Conservation (phyloP, 2,797 vertebrate genomes). For the Pseudochirops cupreus region DNA sequence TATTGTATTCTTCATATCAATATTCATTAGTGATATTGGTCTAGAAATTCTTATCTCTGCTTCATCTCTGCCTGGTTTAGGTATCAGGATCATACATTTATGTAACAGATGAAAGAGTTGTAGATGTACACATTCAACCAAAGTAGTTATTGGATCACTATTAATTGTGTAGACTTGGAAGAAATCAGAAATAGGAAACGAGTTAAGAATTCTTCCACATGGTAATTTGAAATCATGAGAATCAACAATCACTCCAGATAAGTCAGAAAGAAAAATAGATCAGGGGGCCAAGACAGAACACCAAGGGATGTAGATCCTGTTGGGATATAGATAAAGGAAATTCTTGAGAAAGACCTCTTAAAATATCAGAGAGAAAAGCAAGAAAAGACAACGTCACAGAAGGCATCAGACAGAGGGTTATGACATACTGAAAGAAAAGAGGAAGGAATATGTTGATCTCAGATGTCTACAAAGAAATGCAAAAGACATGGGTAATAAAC, state of each 20-base stretch:
- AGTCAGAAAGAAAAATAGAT: background rate
- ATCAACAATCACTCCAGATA: background rate
- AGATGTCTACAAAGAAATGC: background rate
- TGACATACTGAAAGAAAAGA: background rate
- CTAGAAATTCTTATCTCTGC: background rate
- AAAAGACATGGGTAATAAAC: background rate
- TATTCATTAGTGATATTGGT: background rate
- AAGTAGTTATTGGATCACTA: background rate
- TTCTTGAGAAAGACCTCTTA: background rate
- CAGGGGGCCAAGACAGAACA: background rate
- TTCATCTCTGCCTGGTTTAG: background rate
- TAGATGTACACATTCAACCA: background rate
- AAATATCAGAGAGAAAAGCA: background rate
- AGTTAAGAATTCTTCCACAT: background rate
- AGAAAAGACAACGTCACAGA: background rate
- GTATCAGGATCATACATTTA: background rate
- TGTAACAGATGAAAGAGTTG: background rate
- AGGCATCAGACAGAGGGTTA: background rate
- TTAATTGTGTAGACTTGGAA: background rate
- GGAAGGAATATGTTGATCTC: background rate
- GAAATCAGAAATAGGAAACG: background rate
- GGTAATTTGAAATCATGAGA: background rate
- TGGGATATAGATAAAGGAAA: background rate
- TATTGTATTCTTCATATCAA: background rate
- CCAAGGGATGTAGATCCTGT: background rate